Base-by-base conservation (phyloP, 2,888 invertebrate genomes). In the Lepidochitona cinerea region DNA sequence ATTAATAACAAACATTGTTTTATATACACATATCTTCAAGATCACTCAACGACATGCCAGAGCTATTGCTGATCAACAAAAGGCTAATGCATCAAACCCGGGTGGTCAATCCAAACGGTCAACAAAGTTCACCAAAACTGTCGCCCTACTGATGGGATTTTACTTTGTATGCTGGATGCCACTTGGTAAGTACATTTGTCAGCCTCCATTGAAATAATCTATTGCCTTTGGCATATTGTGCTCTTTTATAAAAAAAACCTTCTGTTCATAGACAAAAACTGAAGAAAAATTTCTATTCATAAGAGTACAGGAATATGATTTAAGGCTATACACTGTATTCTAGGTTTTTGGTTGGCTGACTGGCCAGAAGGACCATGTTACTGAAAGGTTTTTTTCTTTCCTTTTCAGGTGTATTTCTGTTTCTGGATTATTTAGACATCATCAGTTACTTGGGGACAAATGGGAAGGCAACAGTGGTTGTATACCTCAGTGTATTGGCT, bases 401-500 rank as follows among this genome's bases (percentile, higher is more conserved):
- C 29, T 49, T 78, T 76, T 26, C 79, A 84, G 84, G 80, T n/a
- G 49, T 76, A 9, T 69, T 82, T 29, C 71, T 83, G 32, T 70
- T 79, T n/a, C 74, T 83, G 32, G 77, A 80, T 54, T 69, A 79
- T 6, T 18, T 36, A 33, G 80, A 78, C 1, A 14, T 41, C 26
- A 74, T 82, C 1, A 69, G 76, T n/a, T 35, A 74, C 53, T 33
- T 75, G 54, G 72, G 74, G 9, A 49, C 76, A 18, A 72, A 72
- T 3, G 74, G 77, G 29, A 77, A 75, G 37, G 83, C 82, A 26
- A 79, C 54, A 2, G 68, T 84, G 6, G 70, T 84, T 2, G 37
- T 77, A 14, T 83, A 79, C 73, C 74, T 74, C 36, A 77, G 75
- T 68, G 70, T 75, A 7, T 32, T 77, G 0, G 80, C 78, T 9